Conservation (phyloP, 2,888 invertebrate genomes). For the Leptinotarsa haldemani region DNA sequence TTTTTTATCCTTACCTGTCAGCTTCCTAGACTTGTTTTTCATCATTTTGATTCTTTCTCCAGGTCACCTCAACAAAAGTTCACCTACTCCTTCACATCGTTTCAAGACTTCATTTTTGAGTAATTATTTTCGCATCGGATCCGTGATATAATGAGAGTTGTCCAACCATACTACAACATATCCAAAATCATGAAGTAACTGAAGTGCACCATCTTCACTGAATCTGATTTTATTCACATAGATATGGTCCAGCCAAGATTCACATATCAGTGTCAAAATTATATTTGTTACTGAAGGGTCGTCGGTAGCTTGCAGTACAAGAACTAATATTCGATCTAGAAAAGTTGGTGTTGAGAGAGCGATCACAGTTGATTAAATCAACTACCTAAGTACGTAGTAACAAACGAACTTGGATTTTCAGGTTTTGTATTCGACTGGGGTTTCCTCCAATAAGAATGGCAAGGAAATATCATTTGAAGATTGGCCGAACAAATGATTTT, state of each 20-base stretch:
- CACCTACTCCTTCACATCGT: conserved; percentile 88
- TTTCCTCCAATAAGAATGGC: conserved; percentile 74
- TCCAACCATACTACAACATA: conserved; percentile 82
- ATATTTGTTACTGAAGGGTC: conserved; percentile 81
- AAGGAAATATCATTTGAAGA: conserved; percentile 85
- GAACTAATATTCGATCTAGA: conserved; percentile 79
- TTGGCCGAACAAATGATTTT: conserved; percentile 83
- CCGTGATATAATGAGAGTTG: conserved; percentile 70
- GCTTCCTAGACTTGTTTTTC: conserved; percentile 56
- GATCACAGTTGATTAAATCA: conserved; percentile 15
- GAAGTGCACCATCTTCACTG: conserved; percentile 82
- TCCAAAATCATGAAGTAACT: conserved; percentile 84
- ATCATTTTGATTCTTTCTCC: conserved; percentile 86
- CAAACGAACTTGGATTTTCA: conserved; percentile 72
- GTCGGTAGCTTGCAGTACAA: conserved; percentile 81
- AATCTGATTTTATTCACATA: conserved; percentile 85
- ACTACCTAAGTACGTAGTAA: conserved; percentile 78
- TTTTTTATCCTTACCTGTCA: conserved; percentile 30
- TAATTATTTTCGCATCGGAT: conserved; percentile 70
- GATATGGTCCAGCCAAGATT: conserved; percentile 89
- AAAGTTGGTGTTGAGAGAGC: conserved; percentile 39
- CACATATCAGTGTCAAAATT: conserved; percentile 84
- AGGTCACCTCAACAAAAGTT: conserved; percentile 81
- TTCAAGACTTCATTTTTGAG: conserved; percentile 74
- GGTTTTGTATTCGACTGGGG: conserved; percentile 63